phyloP scores from a whole-genome alignment of 2,888 invertebrate species.

The Piscicola geometra region DNA sequence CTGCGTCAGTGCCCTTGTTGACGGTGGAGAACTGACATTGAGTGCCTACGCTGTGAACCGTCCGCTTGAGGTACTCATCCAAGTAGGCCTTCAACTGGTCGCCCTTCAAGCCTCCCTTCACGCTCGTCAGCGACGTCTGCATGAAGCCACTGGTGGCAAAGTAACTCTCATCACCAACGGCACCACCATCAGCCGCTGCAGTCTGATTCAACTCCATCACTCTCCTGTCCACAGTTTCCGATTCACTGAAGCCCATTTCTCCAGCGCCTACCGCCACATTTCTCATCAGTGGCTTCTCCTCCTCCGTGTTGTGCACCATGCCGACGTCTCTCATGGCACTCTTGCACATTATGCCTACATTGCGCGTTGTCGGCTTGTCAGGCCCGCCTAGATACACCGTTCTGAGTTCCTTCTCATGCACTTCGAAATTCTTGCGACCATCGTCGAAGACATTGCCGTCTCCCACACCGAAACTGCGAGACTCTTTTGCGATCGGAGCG shows the following conservation, averaged over 20 bases:
- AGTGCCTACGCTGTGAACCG: constrained; percentile 49
- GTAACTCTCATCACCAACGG: constrained; percentile 33
- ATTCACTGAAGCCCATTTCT: constrained; percentile 41
- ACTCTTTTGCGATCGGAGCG: constrained; percentile 49
- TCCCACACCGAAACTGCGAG: constrained; percentile 63
- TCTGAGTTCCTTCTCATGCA: constrained; percentile 54
- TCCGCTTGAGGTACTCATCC: constrained; percentile 49
- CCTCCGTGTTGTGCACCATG: constrained; percentile 49
- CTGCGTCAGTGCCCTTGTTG: constrained; percentile 38
- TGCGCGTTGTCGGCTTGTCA: constrained; percentile 48
- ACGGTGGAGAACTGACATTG: constrained; percentile 46
- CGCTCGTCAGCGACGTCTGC: constrained; percentile 40
- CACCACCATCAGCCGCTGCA: background rate
- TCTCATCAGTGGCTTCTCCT: constrained; percentile 49
- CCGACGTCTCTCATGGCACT: constrained; percentile 45
- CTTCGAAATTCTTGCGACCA: constrained; percentile 43
- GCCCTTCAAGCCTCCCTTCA: constrained; percentile 42
- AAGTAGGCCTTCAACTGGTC: constrained; percentile 42
- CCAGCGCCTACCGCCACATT: constrained; percentile 52
- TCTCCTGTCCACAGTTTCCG: background rate
- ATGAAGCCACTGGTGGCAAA: constrained; percentile 32
- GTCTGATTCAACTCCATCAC: background rate
- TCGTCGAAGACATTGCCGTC: constrained; percentile 57
- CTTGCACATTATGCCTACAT: constrained; percentile 50
- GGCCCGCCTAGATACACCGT: constrained; percentile 52